Evolutionary conservation across 1,140 invertebrate genomes (phyloP).

Genomic region (Centruroides vittatus): DNA sequence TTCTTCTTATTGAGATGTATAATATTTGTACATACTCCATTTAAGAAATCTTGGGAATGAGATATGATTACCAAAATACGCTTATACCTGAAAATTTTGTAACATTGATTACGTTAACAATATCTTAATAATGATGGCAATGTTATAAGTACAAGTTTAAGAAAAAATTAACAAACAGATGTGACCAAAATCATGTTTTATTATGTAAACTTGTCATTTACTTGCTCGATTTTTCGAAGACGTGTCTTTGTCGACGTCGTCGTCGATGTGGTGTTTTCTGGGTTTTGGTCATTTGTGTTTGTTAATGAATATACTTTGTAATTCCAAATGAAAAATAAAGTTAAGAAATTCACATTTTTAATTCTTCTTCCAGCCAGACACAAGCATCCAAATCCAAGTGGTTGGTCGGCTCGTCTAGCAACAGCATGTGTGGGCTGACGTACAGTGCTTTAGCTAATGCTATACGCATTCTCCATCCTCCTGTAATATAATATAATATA

Average conservation of each 20-base stretch:
- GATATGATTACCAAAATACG: constrained; percentile 95
- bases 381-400: constrained; percentile 75
- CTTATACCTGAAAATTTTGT: no score
- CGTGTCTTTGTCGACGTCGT: no score
- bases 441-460: constrained; percentile 63
- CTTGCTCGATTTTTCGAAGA: no score
- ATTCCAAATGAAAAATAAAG: neutral
- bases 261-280: no score
- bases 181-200: no score
- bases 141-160: no score
- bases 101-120: no score
- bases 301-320: no score
- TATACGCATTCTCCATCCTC: constrained; percentile 98
- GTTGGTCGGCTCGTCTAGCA: constrained; percentile 48
- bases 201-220: no score
- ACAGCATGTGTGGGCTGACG: constrained; percentile 35
- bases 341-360: constrained; percentile 54
- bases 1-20: constrained; percentile 88
- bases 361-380: constrained; percentile 98
- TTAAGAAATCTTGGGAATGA: constrained; percentile 99
- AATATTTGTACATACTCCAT: constrained; percentile 98
- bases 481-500: constrained; percentile 20
- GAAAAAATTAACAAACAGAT: no score
- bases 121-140: no score
- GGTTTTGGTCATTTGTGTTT: no score